Base-by-base conservation (phyloP, 64 coral and sea anemone species). In the Pocillopora verrucosa region DNA sequence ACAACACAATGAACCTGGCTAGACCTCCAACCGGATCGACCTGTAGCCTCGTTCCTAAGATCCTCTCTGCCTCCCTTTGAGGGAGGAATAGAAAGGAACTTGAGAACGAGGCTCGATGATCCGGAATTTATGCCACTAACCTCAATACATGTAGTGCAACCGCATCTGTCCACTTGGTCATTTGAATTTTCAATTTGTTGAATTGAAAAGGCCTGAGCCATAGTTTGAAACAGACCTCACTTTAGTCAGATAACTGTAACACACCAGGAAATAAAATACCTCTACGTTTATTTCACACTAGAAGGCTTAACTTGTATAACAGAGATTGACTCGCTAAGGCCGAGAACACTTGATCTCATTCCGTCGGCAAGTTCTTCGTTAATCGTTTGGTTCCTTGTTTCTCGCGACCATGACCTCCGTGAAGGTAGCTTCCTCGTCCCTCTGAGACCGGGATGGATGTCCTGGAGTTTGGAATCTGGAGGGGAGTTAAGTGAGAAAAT, bases 381-480 rank as follows among this genome's bases (percentile, higher is more conserved):
- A n/a, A 56, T 9, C 13, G 82, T 72, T 19, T 13, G 56, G 20
- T 72, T 5, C 5, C 24, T 37, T 72, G 15, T 2, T 65, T 84
- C 36, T 11, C 65, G 34, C 15, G 82, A 70, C 63, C 82, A 57
- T 3, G n/a, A 22, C 57, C 45, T 85, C 38, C 64, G 38, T 51
- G 41, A 51, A 24, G 37, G 38, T 1, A 57, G 1, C 0, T 11
- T 19, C 22, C 63, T 84, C 16, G 11, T 85, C 15, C 82, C 82
- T 57, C 45, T 85, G 4, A 85, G 36, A 13, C 82, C 38, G 70
- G 57, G 17, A 65, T 70, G 37, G 45, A 17, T 41, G 11, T 5
- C 22, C 36, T 85, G 82, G 38, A 56, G 26, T 85, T 20, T 26
- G 11, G 65, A 72, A 85, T 85, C 82, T 85, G 82, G 9, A 85